Base-by-base conservation (phyloP, 1,140 invertebrate genomes). In the Brachionus rubens region DNA sequence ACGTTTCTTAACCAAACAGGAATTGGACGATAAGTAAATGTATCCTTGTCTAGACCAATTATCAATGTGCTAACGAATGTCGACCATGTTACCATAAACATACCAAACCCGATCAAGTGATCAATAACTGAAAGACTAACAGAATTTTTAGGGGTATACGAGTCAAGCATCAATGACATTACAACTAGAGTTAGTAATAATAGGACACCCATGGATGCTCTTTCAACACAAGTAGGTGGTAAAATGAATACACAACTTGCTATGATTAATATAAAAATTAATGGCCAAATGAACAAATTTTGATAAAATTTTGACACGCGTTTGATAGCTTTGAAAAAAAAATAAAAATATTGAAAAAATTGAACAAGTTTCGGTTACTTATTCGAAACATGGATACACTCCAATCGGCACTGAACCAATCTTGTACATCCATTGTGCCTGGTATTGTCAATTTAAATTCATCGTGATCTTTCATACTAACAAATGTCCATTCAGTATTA, bases 11-110 rank as follows among this genome's bases (percentile, higher is more conserved):
- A 28, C 46, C 68, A 50, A 21, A 28, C n/a, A 3, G 68, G 68
- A 1, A 72, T 36, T 33, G 24, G 28, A 2, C 68, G 12, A 36
- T 72, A 72, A n/a, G 47, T 30, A n/a, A 72, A 48, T 21, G 28
- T 30, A 21, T 72, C 68, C 19, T 72, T 72, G 19, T 72, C 68
- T 36, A 72, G 10, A 21, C 68, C 47, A 12, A 72, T 72, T 16
- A 72, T 72, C 16, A 72, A 40, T 21, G 68, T 50, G 43, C 68
- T 72, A 3, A 72, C 30, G 41, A 72, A 50, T 9, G 68, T 72
- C 10, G 68, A 72, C 68, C 68, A 72, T 21, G 68, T 72, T 12
- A 72, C 46, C 68, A 72, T 72, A 54, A 72, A 72, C 68, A 72
- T 72, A 1, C 46, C 30, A 48, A 72, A 72, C 19, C n/a, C 50